A percentile compares a stretch with the other conserved stretches of the same genome.
These are phyloP conservation scores for Hydropsyche tenuis DNA, from an alignment of 1,140 invertebrate species.

Conservation along the genomic window DNA sequence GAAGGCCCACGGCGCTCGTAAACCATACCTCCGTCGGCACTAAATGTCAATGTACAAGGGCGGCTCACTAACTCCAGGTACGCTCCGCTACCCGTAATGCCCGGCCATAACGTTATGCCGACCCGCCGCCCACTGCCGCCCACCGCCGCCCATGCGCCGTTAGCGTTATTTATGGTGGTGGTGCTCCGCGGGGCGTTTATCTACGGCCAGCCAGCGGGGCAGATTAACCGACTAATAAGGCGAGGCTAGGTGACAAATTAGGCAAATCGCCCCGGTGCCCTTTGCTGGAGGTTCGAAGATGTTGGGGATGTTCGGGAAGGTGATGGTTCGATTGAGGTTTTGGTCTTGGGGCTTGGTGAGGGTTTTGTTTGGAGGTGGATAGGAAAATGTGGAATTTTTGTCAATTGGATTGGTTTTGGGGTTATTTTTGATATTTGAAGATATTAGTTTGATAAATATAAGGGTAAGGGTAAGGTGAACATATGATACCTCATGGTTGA, in stretches of 20 bases:
- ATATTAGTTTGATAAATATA: too few relatives aligned
- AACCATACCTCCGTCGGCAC: slow-evolving; percentile 55
- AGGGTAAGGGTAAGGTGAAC: too few relatives aligned
- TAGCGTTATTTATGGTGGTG: slow-evolving; percentile 46
- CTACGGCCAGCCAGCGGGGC: slow-evolving; percentile 31
- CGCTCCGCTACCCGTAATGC: slow-evolving; percentile 33
- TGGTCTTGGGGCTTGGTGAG: background rate
- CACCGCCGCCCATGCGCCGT: slow-evolving; percentile 26
- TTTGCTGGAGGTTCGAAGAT: too few relatives aligned
- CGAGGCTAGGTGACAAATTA: slow-evolving; percentile 46
- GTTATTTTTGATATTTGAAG: too few relatives aligned
- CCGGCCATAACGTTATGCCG: slow-evolving; percentile 39
- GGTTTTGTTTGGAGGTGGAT: background rate
- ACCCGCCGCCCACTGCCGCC: background rate
- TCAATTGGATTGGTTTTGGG: too few relatives aligned
- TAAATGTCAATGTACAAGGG: slow-evolving; percentile 59
- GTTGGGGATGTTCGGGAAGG: too few relatives aligned
- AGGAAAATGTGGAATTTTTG: background rate
- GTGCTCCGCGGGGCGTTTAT: slow-evolving; percentile 29
- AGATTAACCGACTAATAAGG: slow-evolving; percentile 47
- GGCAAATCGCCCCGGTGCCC: slow-evolving; percentile 38
- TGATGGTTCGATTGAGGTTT: too few relatives aligned
- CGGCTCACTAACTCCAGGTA: slow-evolving; percentile 50
- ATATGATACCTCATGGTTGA: too few relatives aligned
- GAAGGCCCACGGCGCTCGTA: slow-evolving; percentile 61